Percentiles rank a stretch among this genome's conserved stretches.
phyloP scores from a whole-genome alignment of 2,797 vertebrate species.

The Agapornis canus region DNA sequence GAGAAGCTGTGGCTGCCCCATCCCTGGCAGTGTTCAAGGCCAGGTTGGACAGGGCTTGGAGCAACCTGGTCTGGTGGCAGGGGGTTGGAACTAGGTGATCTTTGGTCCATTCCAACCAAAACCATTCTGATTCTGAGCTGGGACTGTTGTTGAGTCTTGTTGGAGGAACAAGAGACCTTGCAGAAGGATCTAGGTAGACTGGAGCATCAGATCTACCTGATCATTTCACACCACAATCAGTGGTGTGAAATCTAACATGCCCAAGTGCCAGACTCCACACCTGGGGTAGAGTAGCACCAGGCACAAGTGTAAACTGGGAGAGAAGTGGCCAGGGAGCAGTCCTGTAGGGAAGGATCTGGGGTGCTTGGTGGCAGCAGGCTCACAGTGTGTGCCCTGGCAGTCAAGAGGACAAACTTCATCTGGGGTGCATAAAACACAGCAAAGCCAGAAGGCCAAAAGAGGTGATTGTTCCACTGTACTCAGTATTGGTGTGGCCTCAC shows the following conservation, averaged over 20 bases:
- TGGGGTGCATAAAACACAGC: not conserved
- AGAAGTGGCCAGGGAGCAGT: not conserved
- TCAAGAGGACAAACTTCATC: not conserved
- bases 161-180: not conserved
- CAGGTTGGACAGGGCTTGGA: too few relatives aligned
- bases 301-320: not conserved
- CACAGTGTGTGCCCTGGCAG: not conserved
- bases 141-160: not conserved
- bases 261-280: not conserved
- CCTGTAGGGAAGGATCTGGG: not conserved
- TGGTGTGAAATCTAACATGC: not conserved
- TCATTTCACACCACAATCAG: too few relatives aligned
- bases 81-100: too few relatives aligned
- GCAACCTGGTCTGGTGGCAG: too few relatives aligned
- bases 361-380: not conserved
- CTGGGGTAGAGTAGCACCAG: rapidly evolving
- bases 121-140: not conserved
- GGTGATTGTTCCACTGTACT: not conserved
- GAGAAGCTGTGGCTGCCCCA: too few relatives aligned
- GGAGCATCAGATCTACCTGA: not conserved
- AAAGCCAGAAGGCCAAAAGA: not conserved
- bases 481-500: not conserved
- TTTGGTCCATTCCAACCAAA: too few relatives aligned
- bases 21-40: too few relatives aligned
- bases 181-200: not conserved